A percentile compares a stretch with the other conserved stretches of the same genome.
Evolutionary conservation across 2,113 vertebrate genomes (phyloP).

Genomic region (Mola mola): DNA sequence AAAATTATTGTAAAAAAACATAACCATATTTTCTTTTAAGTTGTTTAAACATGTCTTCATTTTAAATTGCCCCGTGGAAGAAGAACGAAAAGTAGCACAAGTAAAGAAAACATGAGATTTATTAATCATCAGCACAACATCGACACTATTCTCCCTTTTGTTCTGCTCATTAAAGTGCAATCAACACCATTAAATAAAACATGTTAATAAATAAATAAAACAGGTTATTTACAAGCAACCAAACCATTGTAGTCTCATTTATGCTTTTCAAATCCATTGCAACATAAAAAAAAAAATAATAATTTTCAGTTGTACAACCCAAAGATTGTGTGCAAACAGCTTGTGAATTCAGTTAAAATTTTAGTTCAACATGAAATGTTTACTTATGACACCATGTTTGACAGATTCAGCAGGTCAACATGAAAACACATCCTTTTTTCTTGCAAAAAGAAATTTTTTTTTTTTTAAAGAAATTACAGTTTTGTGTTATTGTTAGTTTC

Average conservation of each 20-base stretch:
- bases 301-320: conserved; percentile 44
- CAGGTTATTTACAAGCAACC: conserved; percentile 75
- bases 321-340: conserved; percentile 60
- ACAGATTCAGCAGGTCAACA: conserved; percentile 12
- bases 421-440: neutral
- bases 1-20: too few relatives aligned
- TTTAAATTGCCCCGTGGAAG: too few relatives aligned
- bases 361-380: conserved; percentile 2
- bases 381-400: conserved; percentile 45
- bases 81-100: neutral
- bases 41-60: too few relatives aligned
- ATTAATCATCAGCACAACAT: conserved; percentile 75
- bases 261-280: too few relatives aligned
- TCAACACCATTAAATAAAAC: conserved; percentile 67
- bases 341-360: conserved; percentile 15
- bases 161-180: conserved; percentile 75
- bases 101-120: conserved; percentile 73
- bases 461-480: neutral
- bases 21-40: too few relatives aligned
- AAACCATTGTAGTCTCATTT: conserved; percentile 11
- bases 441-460: neutral
- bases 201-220: conserved; percentile 78
- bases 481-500: conserved; percentile 4
- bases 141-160: conserved; percentile 73
- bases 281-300: conserved; percentile 56